phyloP scores from a whole-genome alignment of 64 coral and sea anemone species.

The Stylophora pistillata region DNA sequence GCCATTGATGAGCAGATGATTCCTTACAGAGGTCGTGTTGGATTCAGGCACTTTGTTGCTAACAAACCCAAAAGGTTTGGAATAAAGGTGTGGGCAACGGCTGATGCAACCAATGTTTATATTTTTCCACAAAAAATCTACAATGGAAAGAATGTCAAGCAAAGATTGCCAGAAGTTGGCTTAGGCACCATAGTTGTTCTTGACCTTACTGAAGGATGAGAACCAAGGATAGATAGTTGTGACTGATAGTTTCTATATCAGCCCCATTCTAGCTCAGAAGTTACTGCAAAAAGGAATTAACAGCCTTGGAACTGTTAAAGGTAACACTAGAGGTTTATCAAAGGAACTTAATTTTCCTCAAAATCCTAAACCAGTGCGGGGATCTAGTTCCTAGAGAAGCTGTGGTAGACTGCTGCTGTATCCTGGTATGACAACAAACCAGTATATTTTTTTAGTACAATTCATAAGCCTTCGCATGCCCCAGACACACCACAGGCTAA shows the following conservation, averaged over 20 bases:
- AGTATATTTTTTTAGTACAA: conserved; percentile 25
- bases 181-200: background rate
- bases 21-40: background rate
- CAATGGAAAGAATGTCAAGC: conserved; percentile 25
- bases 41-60: background rate
- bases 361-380: background rate
- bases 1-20: conserved; percentile 2
- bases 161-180: conserved; percentile 9
- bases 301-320: conserved; percentile 32
- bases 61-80: conserved; percentile 18
- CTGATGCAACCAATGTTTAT: conserved; percentile 41
- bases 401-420: conserved; percentile 28
- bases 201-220: background rate
- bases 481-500: background rate
- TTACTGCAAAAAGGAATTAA: conserved; percentile 29
- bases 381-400: conserved; percentile 23
- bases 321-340: conserved; percentile 2
- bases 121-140: conserved; percentile 32
- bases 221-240: conserved; percentile 25
- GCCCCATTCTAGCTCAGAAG: conserved; percentile 10
- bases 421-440: conserved; percentile 37
- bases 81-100: conserved; percentile 35
- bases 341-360: conserved; percentile 24
- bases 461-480: conserved; percentile 29
- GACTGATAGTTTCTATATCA: conserved; percentile 19